phyloP scores from a whole-genome alignment of 2,113 vertebrate genomes.

The Pavo muticus region DNA sequence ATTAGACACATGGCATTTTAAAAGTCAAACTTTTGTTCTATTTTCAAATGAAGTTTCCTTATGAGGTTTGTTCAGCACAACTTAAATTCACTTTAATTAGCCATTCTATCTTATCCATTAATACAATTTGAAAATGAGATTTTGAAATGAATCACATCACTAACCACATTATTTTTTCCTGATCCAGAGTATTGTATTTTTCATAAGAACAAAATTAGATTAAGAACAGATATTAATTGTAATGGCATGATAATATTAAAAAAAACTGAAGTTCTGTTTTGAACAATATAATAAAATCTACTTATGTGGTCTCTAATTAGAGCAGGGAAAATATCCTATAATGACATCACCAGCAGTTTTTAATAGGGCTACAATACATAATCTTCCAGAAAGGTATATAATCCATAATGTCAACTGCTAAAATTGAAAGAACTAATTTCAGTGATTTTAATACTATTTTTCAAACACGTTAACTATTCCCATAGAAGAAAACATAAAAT shows the following conservation, averaged over 20 bases:
- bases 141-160: slow-evolving; percentile 23
- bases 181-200: slow-evolving; percentile 9
- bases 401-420: neutral
- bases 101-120: slow-evolving; percentile 22
- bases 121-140: neutral
- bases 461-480: neutral
- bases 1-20: neutral
- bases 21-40: neutral
- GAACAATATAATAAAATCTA: neutral
- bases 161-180: neutral
- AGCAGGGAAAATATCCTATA: neutral
- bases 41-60: neutral
- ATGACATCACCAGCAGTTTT: neutral
- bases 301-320: neutral
- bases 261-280: neutral
- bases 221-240: slow-evolving; percentile 2
- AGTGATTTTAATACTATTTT: neutral
- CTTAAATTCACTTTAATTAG: slow-evolving; percentile 32
- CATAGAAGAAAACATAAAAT: neutral
- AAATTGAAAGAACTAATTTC: neutral
- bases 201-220: slow-evolving; percentile 18
- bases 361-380: neutral
- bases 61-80: slow-evolving; percentile 15
- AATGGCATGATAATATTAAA: neutral
- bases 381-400: neutral